A percentile compares a stretch with the other conserved stretches of the same genome.
Conservation (phyloP, 64 coral and sea anemone genomes). For the Pachyseris speciosa region DNA sequence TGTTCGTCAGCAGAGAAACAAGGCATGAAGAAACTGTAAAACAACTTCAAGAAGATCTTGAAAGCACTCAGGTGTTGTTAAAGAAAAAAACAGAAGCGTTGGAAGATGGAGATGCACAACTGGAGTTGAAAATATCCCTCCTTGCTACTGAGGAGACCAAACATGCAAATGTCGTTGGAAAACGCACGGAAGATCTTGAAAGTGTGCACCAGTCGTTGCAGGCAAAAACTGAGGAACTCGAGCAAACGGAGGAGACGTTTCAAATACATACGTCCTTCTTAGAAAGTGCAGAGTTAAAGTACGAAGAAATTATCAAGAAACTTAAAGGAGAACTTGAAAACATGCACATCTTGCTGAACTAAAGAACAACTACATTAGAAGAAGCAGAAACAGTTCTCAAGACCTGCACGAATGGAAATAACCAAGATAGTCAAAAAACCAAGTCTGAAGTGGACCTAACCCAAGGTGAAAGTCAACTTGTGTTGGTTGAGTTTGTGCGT, state of each 20-base stretch:
- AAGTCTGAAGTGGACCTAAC: too few relatives aligned
- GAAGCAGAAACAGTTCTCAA: neutral
- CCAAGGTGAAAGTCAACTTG: too few relatives aligned
- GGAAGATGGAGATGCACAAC: neutral
- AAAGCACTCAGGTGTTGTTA: neutral
- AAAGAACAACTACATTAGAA: neutral
- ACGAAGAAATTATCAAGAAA: neutral
- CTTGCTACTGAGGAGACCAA: neutral
- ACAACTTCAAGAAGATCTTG: neutral
- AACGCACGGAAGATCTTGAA: neutral
- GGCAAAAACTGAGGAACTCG: neutral
- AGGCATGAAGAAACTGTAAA: neutral
- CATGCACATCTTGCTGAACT: neutral
- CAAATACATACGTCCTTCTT: neutral
- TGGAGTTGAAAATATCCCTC: neutral
- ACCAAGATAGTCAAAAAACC: too few relatives aligned
- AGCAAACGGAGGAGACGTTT: neutral
- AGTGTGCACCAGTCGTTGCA: neutral
- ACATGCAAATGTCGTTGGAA: neutral
- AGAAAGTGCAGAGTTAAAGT: neutral
- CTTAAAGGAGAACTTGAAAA: neutral
- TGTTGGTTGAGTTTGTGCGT: too few relatives aligned
- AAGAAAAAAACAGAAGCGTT: neutral
- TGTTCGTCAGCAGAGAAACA: neutral
- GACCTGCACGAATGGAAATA: too few relatives aligned